Evolutionary conservation across 2,888 invertebrate genomes (phyloP), one percentile per base, ranked within the genome.

Genomic region (Dasysyrphus tricinctus): DNA sequence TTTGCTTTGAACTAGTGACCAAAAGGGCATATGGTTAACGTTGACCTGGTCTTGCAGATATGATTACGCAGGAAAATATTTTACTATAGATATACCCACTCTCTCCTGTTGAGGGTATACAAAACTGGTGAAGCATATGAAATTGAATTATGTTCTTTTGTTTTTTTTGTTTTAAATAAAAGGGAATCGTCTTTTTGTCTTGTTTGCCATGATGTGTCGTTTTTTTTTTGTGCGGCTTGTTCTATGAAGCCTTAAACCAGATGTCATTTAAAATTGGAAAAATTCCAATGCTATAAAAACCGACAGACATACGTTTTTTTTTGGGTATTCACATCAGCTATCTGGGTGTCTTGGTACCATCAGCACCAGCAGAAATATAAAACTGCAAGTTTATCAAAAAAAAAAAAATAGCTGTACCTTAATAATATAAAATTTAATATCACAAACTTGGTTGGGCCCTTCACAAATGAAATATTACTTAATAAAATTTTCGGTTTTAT

Each of bases 191-290:
- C 9, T 19, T 19, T 11, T 49, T 49, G 16, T 49, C 29, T 12
- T 65, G 24, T 47, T 7, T 29, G 24, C 7, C 24, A 24, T 51
- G 51, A 12, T 59, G 12, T 59, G 37, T 7, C 19, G 19, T 37
- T 39, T 14, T 19, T 59, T 14, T 42, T 19, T 34, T 57, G 3
- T 54, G 44, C 12, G 29, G 16, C 11, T 47, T 47, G 16, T 32
- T 65, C 39, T 56, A 24, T 51, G 57, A 72, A 75, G 34, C 44
- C 19, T 32, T 16, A 47, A 54, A 54, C 39, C 78, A 82, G 69
- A 57, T 80, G 79, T 59, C 29, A 75, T 63, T 49, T 72, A 39
- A 79, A 82, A 67, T 78, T 82, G 67, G 73, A 69, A 69, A 61
- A 61, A 61, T 34, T 74, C 69, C 69, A 74, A 69, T 24, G n/a